phyloP scores from a whole-genome alignment of 2,113 vertebrate species.

The Potamarius usumacintae region DNA sequence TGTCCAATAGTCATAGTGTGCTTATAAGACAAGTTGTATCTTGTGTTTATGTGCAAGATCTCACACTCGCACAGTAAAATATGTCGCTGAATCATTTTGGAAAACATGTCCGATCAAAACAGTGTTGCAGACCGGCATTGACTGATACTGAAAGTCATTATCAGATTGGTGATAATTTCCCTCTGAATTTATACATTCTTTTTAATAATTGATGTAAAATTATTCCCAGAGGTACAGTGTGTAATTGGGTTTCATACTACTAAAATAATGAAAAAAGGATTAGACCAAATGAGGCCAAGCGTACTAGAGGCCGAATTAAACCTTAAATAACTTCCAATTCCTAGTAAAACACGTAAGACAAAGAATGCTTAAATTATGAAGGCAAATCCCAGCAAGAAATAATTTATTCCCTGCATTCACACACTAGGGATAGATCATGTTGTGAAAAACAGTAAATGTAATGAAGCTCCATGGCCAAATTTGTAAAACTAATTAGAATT shows the following conservation, averaged over 20 bases:
- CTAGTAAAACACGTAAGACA: background rate
- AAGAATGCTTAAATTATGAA: constrained; percentile 4
- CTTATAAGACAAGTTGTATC: background rate
- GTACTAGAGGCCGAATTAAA: background rate
- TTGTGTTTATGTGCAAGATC: background rate
- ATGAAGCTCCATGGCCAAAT: background rate
- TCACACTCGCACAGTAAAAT: background rate
- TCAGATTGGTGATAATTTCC: background rate
- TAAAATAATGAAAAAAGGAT: constrained; percentile 10
- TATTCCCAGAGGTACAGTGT: background rate
- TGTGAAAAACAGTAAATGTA: constrained; percentile 2
- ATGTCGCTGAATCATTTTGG: background rate
- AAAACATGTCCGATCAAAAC: background rate
- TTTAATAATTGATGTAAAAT: background rate
- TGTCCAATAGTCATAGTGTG: background rate
- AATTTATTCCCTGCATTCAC: background rate
- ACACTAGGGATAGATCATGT: background rate
- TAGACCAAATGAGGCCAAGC: background rate
- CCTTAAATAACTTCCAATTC: background rate
- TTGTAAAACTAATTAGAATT: background rate
- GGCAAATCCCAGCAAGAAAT: background rate
- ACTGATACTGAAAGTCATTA: background rate
- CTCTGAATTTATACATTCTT: background rate
- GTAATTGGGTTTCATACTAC: background rate
- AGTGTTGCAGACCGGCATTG: background rate